Evolutionary conservation across 23 tunicate species (phyloP), one percentile per base, ranked within the genome.

Genomic region (Aplidium turbinatum): DNA sequence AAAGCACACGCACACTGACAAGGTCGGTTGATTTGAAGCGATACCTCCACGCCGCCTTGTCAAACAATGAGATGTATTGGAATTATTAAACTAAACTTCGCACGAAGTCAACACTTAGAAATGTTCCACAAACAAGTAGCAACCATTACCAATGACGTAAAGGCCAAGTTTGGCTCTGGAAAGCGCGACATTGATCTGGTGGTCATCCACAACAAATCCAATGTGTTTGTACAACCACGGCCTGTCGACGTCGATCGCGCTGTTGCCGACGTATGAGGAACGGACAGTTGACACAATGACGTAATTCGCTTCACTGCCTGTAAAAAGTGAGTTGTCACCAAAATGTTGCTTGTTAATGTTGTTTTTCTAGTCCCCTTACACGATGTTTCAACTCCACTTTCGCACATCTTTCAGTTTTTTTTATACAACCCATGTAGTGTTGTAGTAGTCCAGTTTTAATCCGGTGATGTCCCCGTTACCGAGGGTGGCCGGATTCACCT

Each of bases 281-380:
- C 89, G 77, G 11, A 84, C 90, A 35, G 90, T 84, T n/a, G 90
- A 84, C 9, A 84, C 36, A 16, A 84, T 84, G 1, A 84, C 83
- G 57, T 70, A 77, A 47, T 84, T 69, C 11, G 78, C 61, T 69
- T 84, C 82, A 57, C 90, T 77, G 18, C 90, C 90, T 66, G 51
- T 22, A 39, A 66, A 38, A 9, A 66, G 50, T 42, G 11, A 42
- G 13, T 9, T 16, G 50, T 42, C 50, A 42, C 16, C 50, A 42
- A 42, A 42, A 42, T n/a, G n/a, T n/a, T n/a, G n/a, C n/a, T n/a
- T n/a, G n/a, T n/a, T n/a, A n/a, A n/a, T n/a, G n/a, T n/a, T n/a
- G n/a, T n/a, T n/a, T n/a, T n/a, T n/a, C n/a, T n/a, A n/a, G n/a
- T n/a, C n/a, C n/a, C n/a, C n/a, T n/a, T n/a, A n/a, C n/a, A n/a